These are phyloP conservation scores for Pedetes capensis DNA, from an alignment of 2,113 vertebrate genomes.

Conservation along the genomic window DNA sequence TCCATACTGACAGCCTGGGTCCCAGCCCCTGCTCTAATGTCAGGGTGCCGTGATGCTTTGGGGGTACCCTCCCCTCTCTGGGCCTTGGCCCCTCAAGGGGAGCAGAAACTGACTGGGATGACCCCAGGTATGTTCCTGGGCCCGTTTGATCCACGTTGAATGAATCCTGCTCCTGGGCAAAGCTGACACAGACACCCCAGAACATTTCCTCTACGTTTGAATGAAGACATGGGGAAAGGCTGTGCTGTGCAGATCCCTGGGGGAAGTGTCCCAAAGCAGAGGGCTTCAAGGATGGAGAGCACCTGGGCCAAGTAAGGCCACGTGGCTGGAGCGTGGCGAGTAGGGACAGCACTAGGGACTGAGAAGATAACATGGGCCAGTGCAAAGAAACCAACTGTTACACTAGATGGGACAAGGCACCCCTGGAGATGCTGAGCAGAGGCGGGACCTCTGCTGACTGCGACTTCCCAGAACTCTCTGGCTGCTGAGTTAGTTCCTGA, in stretches of 20 bases:
- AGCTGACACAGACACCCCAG: neutral
- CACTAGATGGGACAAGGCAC: neutral
- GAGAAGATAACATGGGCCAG: neutral
- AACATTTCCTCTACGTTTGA: no score
- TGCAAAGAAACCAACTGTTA: neutral
- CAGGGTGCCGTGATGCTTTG: neutral
- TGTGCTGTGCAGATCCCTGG: neutral
- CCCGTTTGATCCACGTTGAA: neutral
- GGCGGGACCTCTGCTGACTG: neutral
- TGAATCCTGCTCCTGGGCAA: neutral
- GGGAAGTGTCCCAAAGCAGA: neutral
- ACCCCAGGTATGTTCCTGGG: neutral
- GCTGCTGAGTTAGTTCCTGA: neutral
- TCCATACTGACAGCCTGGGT: no score
- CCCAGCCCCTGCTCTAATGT: neutral
- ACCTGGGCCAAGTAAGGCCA: neutral
- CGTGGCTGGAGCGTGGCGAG: neutral
- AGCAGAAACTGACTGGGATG: neutral
- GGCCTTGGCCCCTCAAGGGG: neutral
- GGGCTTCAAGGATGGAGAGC: no score
- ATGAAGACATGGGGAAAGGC: neutral
- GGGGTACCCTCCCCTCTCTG: neutral
- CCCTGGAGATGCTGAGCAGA: neutral
- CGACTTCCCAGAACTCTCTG: neutral
- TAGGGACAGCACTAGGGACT: neutral